phyloP scores from a whole-genome alignment of 2,113 vertebrate genomes.

The Struthio camelus region DNA sequence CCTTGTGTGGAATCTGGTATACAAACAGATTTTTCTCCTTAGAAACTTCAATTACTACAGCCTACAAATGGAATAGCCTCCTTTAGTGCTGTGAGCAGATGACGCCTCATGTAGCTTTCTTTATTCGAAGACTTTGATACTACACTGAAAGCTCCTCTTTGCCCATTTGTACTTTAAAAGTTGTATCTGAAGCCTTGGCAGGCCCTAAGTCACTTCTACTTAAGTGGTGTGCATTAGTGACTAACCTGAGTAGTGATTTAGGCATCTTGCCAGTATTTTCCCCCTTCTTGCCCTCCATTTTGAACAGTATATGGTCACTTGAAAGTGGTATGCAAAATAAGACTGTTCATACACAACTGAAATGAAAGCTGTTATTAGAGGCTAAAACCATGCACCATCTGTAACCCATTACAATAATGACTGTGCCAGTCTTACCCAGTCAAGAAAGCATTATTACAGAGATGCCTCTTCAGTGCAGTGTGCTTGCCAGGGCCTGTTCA shows the following conservation, averaged over 20 bases:
- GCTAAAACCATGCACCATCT: background rate
- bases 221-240: fast-evolving
- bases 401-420: background rate
- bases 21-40: background rate
- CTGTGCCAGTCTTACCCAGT: background rate
- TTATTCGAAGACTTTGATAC: background rate
- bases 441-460: background rate
- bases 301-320: background rate
- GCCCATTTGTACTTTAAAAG: background rate
- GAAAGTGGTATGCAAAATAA: background rate
- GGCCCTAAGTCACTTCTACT: background rate
- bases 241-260: background rate
- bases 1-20: background rate
- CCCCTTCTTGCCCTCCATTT: background rate
- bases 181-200: background rate
- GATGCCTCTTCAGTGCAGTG: background rate
- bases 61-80: background rate
- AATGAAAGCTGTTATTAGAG: background rate
- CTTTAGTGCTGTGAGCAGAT: background rate
- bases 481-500: background rate
- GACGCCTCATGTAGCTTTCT: background rate
- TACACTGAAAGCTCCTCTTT: background rate
- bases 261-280: background rate
- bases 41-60: background rate
- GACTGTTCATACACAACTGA: background rate